Conservation (phyloP, 2,888 invertebrate genomes). For the Lochmaea crataegi region DNA sequence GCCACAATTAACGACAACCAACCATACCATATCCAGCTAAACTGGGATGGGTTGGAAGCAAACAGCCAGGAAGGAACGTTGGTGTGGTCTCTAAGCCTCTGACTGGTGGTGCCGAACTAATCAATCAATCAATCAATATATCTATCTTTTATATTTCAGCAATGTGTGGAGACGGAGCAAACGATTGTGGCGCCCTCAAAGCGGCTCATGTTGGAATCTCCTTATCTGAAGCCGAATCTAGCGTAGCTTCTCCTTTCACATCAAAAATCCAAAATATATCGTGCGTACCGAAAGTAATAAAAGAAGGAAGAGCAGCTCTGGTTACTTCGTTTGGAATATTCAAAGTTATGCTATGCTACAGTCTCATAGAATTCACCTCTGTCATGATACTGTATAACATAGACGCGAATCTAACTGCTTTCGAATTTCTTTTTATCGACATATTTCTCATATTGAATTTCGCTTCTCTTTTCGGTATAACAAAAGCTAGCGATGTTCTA, state of each 20-base stretch:
- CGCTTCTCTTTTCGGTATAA: constrained; percentile 75
- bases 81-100: too few species aligned
- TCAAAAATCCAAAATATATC: constrained; percentile 86
- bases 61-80: too few species aligned
- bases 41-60: too few species aligned
- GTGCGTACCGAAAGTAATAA: constrained; percentile 83
- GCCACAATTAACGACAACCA: too few species aligned
- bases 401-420: constrained; percentile 71
- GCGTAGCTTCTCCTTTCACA: constrained; percentile 95
- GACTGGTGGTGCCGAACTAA: too few species aligned
- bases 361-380: constrained; percentile 89
- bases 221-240: constrained; percentile 90
- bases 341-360: constrained; percentile 98
- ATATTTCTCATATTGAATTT: constrained; percentile 72
- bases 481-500: constrained; percentile 67
- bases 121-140: too few species aligned
- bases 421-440: constrained; percentile 77
- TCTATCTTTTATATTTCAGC: constrained; percentile 66
- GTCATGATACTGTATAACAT: constrained; percentile 87
- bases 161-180: constrained; percentile 98
- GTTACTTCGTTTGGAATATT: constrained; percentile 98
- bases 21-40: too few species aligned
- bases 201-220: constrained; percentile 94
- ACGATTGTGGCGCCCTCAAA: constrained; percentile 94
- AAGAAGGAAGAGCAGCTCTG: constrained; percentile 92